Conservation (phyloP, 2,797 vertebrate genomes). For the Hydrocynus forskahlii region DNA sequence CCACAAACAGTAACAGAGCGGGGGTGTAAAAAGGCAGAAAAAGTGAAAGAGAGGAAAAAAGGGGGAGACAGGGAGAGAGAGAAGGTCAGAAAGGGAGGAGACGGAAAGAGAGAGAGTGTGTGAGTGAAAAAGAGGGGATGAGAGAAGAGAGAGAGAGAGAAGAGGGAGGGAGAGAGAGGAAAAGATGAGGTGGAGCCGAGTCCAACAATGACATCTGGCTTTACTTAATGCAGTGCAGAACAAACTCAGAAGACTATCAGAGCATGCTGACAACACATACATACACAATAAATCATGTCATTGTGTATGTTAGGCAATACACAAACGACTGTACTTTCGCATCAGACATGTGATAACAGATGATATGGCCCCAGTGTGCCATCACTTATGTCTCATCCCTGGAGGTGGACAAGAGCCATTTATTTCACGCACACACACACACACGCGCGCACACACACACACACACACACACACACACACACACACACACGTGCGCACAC, state of each 20-base stretch:
- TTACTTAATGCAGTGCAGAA: constrained; percentile 58
- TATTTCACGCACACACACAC: neutral
- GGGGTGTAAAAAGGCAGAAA: constrained; percentile 21
- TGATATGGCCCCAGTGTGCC: neutral
- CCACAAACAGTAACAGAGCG: neutral
- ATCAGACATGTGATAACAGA: constrained; percentile 35
- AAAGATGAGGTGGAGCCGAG: constrained; percentile 41
- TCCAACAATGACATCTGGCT: constrained; percentile 60
- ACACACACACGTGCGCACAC: neutral
- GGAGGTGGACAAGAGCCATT: constrained; percentile 8
- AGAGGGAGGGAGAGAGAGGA: constrained; percentile 36
- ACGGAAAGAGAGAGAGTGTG: constrained; percentile 1
- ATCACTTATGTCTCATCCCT: constrained; percentile 13
- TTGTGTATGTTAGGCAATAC: constrained; percentile 16
- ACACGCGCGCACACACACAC: neutral
- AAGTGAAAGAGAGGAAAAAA: constrained; percentile 25
- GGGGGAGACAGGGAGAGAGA: constrained; percentile 8
- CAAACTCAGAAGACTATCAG: constrained; percentile 54
- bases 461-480: neutral
- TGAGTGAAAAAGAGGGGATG: neutral
- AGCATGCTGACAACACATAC: constrained; percentile 47
- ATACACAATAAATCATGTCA: constrained; percentile 8
- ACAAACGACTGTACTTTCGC: constrained; percentile 23
- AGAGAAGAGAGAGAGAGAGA: neutral
- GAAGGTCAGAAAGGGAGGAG: neutral